Evolutionary conservation across 2,888 invertebrate species (phyloP).

Genomic region (Zelleria hepariella): DNA sequence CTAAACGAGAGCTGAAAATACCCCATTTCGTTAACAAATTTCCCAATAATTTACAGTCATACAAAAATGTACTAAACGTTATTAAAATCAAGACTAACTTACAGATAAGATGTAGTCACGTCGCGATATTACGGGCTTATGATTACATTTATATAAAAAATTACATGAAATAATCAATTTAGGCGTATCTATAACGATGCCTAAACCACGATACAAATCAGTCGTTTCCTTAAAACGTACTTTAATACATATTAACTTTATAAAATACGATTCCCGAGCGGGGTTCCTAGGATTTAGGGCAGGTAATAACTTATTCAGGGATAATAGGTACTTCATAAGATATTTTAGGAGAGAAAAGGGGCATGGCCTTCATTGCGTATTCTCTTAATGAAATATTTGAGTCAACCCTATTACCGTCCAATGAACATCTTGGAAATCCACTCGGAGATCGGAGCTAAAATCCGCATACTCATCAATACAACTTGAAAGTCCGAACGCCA

Average conservation of each 20-base stretch:
- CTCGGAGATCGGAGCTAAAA: background rate
- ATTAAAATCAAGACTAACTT: constrained; percentile 5
- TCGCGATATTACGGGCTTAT: constrained; percentile 12
- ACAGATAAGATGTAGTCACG: constrained; percentile 1
- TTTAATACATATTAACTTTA: constrained; percentile 18
- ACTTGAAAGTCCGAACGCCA: no score
- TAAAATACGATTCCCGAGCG: constrained; percentile 10
- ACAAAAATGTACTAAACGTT: constrained; percentile 18
- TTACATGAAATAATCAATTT: constrained; percentile 47
- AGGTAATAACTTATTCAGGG: background rate
- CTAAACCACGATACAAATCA: constrained; percentile 54
- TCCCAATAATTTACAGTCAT: constrained; percentile 25
- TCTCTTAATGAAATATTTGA: constrained; percentile 1
- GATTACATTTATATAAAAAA: constrained; percentile 34
- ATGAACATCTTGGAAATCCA: background rate
- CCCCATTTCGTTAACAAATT: background rate
- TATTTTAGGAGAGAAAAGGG: background rate
- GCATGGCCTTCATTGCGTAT: background rate
- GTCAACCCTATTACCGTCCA: background rate
- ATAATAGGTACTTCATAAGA: background rate
- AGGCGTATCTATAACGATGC: constrained; percentile 51
- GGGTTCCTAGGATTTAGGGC: background rate
- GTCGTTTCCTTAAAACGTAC: constrained; percentile 57
- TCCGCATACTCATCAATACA: background rate
- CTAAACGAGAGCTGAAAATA: background rate